These are phyloP conservation scores for Heterocephalus glaber DNA, from an alignment of 2,113 vertebrate species.

Conservation along the genomic window DNA sequence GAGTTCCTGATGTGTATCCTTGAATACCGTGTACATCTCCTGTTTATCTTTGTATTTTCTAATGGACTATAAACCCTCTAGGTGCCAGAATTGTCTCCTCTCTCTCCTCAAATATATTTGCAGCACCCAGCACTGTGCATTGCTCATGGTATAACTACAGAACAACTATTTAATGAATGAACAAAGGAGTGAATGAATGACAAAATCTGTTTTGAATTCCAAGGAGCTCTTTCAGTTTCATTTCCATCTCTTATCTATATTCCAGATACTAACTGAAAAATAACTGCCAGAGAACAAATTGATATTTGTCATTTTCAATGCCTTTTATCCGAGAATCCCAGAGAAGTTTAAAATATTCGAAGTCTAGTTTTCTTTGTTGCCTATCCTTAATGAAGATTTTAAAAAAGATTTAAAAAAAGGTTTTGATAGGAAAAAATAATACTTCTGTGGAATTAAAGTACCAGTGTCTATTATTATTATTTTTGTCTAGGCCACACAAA, in stretches of 20 bases:
- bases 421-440: not conserved
- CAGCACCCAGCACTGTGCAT: not conserved
- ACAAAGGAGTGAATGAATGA: not conserved
- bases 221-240: not conserved
- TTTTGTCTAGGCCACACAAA: not conserved
- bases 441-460: not conserved
- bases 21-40: not conserved
- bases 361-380: not conserved
- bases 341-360: slow-evolving; percentile 26
- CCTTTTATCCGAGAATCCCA: slow-evolving; percentile 3
- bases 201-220: not conserved
- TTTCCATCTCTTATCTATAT: not conserved
- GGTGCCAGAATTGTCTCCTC: not conserved
- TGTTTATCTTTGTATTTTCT: not conserved
- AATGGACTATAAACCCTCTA: not conserved
- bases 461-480: not conserved
- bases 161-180: not conserved
- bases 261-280: not conserved
- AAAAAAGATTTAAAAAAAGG: not conserved
- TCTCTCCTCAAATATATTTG: not conserved
- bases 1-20: not conserved
- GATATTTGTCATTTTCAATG: not conserved
- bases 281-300: not conserved
- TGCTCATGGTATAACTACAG: not conserved
- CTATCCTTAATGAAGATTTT: not conserved